phyloP scores from a whole-genome alignment of 2,888 invertebrate genomes.

The Drosophila subquinaria region DNA sequence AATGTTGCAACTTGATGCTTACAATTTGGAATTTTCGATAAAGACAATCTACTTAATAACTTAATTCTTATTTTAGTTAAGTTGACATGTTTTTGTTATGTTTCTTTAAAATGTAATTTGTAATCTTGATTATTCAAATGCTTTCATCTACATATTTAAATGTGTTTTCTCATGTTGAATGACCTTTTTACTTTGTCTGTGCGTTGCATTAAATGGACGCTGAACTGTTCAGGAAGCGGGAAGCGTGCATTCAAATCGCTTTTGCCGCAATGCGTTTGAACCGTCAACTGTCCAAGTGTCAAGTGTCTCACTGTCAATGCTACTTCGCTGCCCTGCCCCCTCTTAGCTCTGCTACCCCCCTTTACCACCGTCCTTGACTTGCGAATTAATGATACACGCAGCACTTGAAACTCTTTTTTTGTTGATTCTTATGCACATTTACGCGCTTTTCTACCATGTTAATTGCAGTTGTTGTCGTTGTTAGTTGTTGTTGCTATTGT shows the following conservation, averaged over 20 bases:
- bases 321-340: no score
- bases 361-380: neutral
- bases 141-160: neutral
- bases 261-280: slow-evolving; percentile 40
- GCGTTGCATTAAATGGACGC: slow-evolving; percentile 43
- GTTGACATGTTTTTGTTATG: neutral
- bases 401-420: slow-evolving; percentile 34
- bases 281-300: slow-evolving; percentile 33
- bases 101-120: neutral
- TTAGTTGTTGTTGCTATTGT: slow-evolving; percentile 18
- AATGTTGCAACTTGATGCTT: no score
- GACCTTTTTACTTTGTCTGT: slow-evolving; percentile 30
- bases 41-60: no score
- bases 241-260: neutral
- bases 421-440: slow-evolving; percentile 20
- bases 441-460: slow-evolving; percentile 44
- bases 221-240: slow-evolving; percentile 35
- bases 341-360: neutral
- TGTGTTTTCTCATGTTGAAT: slow-evolving; percentile 21
- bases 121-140: neutral
- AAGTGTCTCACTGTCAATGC: slow-evolving; percentile 9
- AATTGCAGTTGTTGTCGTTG: slow-evolving; percentile 32
- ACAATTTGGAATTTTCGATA: no score
- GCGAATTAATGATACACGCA: slow-evolving; percentile 52
- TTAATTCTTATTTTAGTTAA: no score